Evolutionary conservation across 2,797 vertebrate species (phyloP).

Genomic region (Sebastiscus albofasciatus): DNA sequence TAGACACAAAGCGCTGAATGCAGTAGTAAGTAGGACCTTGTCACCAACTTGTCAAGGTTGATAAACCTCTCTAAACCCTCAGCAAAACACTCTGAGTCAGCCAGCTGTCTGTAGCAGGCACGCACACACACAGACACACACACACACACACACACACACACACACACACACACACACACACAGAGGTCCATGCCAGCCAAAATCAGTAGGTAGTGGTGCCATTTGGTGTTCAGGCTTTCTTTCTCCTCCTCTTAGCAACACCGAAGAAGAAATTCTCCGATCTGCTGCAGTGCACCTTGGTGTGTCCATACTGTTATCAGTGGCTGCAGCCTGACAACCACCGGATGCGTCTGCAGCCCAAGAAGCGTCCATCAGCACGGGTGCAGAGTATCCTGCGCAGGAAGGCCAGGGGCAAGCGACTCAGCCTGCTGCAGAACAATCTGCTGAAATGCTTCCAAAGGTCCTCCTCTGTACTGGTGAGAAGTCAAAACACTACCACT

Average conservation of each 20-base stretch:
- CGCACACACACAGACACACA: conserved; percentile 1
- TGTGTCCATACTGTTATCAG: conserved; percentile 90
- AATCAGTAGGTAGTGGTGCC: conserved; percentile 25
- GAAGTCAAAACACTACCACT: conserved; percentile 46
- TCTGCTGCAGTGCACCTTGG: conserved; percentile 36
- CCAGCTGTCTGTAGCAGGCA: conserved; percentile 58
- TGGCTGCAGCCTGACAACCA: conserved; percentile 84
- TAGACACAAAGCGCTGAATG: conserved; percentile 18
- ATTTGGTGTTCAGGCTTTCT: conserved; percentile 18
- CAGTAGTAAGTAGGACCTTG: conserved; percentile 38
- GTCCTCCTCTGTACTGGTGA: conserved; percentile 89
- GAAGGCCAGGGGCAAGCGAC: conserved; percentile 79
- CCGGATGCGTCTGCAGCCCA: conserved; percentile 87
- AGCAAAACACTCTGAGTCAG: conserved; percentile 47
- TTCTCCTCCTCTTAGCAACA: conserved; percentile 19
- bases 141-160: conserved; percentile 7
- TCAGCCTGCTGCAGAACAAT: conserved; percentile 86
- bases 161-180: neutral
- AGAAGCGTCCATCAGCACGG: conserved; percentile 80
- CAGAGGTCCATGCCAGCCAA: conserved; percentile 20
- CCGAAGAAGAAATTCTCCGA: conserved; percentile 42
- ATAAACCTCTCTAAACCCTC: conserved; percentile 55
- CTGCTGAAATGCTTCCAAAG: conserved; percentile 86
- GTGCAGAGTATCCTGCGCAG: conserved; percentile 85
- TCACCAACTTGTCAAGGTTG: conserved; percentile 58